Evolutionary conservation across 2,888 invertebrate genomes (phyloP), one percentile per base, ranked within the genome.

Genomic region (Leptinotarsa haldemani): DNA sequence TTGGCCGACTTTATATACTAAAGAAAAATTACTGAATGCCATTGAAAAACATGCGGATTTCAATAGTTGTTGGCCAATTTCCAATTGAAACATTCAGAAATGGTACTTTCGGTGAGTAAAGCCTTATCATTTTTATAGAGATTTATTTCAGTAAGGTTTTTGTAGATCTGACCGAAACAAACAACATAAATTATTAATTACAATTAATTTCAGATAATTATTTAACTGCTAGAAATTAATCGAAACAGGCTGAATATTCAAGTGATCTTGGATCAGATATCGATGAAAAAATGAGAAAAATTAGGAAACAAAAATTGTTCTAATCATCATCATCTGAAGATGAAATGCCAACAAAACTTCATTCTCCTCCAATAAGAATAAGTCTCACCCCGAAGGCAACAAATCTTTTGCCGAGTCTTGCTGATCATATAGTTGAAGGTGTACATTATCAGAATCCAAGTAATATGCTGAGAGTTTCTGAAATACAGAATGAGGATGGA

Each of bases 221-320:
- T 64, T n/a, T 40, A 64, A 64, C 46, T 22, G 64, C 64, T 25
- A 64, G 64, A 46, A 40, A 30, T n/a, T 40, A 64, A 46, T 30
- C 40, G n/a, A 18, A 40, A 25, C n/a, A 40, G 7, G 64, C 64
- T 64, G 64, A 64, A 64, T 30, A 64, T 16, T 22, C 64, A 9
- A 64, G 64, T 64, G 64, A 64, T 16, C 64, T 64, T 25, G 46
- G n/a, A 22, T 64, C 64, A 22, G 40, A 30, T 25, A 3, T 64
- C 22, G 46, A 64, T 64, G n/a, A 64, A 64, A 64, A 64, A 64
- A 64, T 30, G n/a, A 64, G 46, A 64, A 16, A 48, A 48, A 3
- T 48, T 16, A 48, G 48, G 48, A 48, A 48, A 48, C 48, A 48
- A 48, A 48, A 48, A 48, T 13, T 48, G 48, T 48, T 48, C 13